These are phyloP conservation scores for Noctua pronuba DNA, from an alignment of 2,888 invertebrate species.

Conservation along the genomic window DNA sequence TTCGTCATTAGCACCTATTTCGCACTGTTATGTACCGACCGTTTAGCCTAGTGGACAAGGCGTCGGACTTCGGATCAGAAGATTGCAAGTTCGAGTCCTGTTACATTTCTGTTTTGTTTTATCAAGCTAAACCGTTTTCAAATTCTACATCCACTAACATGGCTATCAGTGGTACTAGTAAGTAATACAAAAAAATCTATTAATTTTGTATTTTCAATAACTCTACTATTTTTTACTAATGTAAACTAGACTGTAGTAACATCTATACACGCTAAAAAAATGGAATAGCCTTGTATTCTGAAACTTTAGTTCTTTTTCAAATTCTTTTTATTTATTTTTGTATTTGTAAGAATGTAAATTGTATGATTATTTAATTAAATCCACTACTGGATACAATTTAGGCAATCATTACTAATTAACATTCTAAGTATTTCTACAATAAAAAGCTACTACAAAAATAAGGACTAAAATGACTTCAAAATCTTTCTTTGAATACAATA, in stretches of 20 bases:
- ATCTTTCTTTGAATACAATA: neutral
- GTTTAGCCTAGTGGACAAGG: too few relatives aligned
- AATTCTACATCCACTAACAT: neutral
- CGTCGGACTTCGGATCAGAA: too few relatives aligned
- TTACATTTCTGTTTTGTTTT: too few relatives aligned
- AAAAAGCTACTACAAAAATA: neutral
- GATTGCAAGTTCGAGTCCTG: too few relatives aligned
- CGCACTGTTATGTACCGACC: too few relatives aligned
- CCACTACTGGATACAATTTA: constrained; percentile 53
- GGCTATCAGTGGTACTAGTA: neutral
- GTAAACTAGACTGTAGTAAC: neutral
- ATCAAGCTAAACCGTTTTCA: neutral
- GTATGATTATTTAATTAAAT: constrained; percentile 10
- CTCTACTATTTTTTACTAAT: neutral
- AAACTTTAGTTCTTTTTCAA: neutral
- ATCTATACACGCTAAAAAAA: neutral
- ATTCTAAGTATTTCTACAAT: neutral
- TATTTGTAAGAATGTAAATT: too few relatives aligned
- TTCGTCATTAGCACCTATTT: neutral
- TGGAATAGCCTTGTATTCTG: neutral
- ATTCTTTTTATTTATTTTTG: neutral
- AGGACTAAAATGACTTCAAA: constrained; percentile 42
- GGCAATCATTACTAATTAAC: neutral
- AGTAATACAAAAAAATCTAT: neutral
- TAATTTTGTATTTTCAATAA: neutral